Evolutionary conservation across 2,888 invertebrate genomes (phyloP).

Genomic region (Sesia apiformis): DNA sequence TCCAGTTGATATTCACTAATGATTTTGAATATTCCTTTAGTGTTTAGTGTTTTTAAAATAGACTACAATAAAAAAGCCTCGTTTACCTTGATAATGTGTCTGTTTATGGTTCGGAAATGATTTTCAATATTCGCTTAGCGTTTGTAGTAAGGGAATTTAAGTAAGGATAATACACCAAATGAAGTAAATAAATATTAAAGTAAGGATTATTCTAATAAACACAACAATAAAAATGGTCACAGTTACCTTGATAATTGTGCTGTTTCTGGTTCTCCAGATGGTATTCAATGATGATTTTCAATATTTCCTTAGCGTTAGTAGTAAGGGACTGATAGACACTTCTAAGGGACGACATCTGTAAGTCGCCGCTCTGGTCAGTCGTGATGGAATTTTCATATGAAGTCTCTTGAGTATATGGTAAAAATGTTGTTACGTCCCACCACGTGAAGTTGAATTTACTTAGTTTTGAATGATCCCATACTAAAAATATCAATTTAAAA

Average conservation of each 20-base stretch:
- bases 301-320: conserved; percentile 89
- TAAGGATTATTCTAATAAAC: no score
- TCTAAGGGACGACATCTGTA: conserved; percentile 88
- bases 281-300: conserved; percentile 85
- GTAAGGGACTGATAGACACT: conserved; percentile 95
- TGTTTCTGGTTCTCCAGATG: conserved; percentile 85
- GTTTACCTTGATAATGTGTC: no score
- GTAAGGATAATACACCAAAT: no score
- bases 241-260: conserved; percentile 82
- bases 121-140: no score
- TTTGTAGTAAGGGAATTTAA: no score
- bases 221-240: no score
- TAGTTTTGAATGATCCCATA: conserved; percentile 92
- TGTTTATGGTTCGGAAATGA: no score
- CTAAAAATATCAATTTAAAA: conserved; percentile 55
- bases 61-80: no score
- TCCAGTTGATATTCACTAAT: no score
- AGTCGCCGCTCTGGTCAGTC: conserved; percentile 83
- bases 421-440: conserved; percentile 92
- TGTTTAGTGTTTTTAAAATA: no score
- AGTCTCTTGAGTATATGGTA: conserved; percentile 88
- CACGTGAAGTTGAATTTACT: conserved; percentile 92
- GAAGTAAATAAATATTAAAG: no score
- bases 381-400: conserved; percentile 89
- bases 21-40: no score